These are phyloP conservation scores for Pampus argenteus DNA, from an alignment of 2,797 vertebrate genomes.

Conservation along the genomic window DNA sequence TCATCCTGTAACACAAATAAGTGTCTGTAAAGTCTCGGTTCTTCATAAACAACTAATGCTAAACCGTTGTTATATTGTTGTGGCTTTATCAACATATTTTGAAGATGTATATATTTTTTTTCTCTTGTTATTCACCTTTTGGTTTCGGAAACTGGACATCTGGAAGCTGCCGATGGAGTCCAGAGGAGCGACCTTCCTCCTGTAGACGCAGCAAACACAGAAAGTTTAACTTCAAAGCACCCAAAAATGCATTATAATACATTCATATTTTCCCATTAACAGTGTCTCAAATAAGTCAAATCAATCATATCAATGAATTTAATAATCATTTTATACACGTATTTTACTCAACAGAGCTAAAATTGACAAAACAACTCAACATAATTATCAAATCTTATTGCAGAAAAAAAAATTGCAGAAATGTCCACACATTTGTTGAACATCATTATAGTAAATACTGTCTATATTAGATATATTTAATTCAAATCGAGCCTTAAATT, in stretches of 20 bases:
- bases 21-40: not conserved
- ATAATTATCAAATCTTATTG: not conserved
- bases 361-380: not conserved
- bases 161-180: slow-evolving; percentile 82
- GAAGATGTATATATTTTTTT: not conserved
- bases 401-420: not conserved
- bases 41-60: not conserved
- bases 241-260: not conserved
- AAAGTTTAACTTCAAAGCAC: not conserved
- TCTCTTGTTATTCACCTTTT: slow-evolving; percentile 66
- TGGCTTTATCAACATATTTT: not conserved
- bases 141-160: slow-evolving; percentile 65
- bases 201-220: slow-evolving; percentile 36
- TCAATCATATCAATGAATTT: no score
- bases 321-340: no score
- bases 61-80: not conserved
- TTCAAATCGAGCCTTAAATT: no score
- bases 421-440: no score
- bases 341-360: not conserved
- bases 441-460: no score
- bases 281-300: no score
- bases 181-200: slow-evolving; percentile 81
- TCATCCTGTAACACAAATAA: slow-evolving; percentile 73
- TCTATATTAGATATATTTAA: no score
- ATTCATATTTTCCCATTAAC: not conserved